Base-by-base conservation (phyloP, 30 jellyfish, hydroid and myxozoan species). In the Pelagia noctiluca region DNA sequence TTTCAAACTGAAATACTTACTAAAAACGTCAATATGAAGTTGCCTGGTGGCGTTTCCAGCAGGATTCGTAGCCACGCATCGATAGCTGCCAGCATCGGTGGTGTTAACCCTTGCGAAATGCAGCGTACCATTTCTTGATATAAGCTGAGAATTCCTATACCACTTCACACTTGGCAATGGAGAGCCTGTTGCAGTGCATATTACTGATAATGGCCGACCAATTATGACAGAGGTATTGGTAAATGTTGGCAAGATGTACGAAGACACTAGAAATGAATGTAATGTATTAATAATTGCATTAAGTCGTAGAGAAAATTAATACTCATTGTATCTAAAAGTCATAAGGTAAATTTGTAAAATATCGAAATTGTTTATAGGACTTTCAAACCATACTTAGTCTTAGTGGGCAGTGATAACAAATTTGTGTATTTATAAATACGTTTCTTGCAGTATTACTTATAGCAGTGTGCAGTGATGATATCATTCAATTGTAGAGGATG, bases 11-110 rank as follows among this genome's bases (percentile, higher is more conserved):
- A 18, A 3, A 1, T 16, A 64, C 91, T 81, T 34, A 81, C 91
- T 66, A 62, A 63, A 81, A 31, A 67, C 85, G 34, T 67, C 53
- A 24, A 81, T 28, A 28, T 4, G 42, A 34, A 81, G 61, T 11
- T 46, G 35, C 35, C 73, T 81, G 18, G 91, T 47, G 49, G 63
- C 57, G 33, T 53, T 67, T 16, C 91, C 91, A 29, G 91, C 91
- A 24, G 78, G 70, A 38, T 81, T 81, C 29, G 76, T 32, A 4
- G 91, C 91, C 26, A 50, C 13, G 25, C 91, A 81, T 12, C 50
- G 60, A 77, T 81, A 81, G 57, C 4, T 50, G 13, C 91, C 91
- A 1, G 91, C 38, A 70, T 81, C 84, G 21, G 78, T 31, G 35
- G 68, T 1, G 35, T 29, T 81, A 52, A 81, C 50, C 10, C 34